phyloP scores from a whole-genome alignment of 2,113 vertebrate species.

The Tachuris rubrigastra region DNA sequence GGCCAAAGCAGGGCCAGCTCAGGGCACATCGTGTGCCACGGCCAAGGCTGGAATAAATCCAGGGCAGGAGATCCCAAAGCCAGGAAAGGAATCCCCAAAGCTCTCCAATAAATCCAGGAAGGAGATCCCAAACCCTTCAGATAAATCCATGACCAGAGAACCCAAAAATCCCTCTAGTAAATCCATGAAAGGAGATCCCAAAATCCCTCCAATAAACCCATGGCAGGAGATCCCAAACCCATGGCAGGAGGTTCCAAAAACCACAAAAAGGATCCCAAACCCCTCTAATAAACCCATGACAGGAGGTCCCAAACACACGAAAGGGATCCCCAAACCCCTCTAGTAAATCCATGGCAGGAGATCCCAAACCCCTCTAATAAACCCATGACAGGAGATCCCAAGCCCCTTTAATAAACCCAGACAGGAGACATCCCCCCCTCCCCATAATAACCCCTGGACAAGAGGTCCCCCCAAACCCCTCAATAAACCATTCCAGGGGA shows the following conservation, averaged over 20 bases:
- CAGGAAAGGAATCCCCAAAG: background rate
- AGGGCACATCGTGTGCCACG: fast-evolving
- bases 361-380: too few relatives aligned
- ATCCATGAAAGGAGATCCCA: fast-evolving
- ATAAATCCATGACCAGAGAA: too few relatives aligned
- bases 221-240: background rate
- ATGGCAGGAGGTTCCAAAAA: too few relatives aligned
- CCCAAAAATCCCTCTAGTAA: background rate
- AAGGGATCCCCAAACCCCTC: background rate
- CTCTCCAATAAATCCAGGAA: fast-evolving
- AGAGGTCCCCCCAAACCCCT: too few relatives aligned
- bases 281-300: fast-evolving
- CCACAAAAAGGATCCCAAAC: too few relatives aligned
- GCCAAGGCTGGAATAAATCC: background rate
- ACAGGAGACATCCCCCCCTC: too few relatives aligned
- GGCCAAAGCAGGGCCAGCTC: background rate
- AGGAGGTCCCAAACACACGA: fast-evolving
- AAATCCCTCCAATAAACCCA: background rate
- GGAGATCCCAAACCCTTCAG: fast-evolving
- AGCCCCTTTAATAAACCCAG: background rate
- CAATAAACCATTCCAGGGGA: background rate
- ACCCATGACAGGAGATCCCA: background rate
- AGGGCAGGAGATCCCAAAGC: background rate
- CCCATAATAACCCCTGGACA: background rate
- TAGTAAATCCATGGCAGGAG: background rate